Evolutionary conservation across 2,797 vertebrate genomes (phyloP).

Genomic region (Lepidocolaptes lacrymiger): DNA sequence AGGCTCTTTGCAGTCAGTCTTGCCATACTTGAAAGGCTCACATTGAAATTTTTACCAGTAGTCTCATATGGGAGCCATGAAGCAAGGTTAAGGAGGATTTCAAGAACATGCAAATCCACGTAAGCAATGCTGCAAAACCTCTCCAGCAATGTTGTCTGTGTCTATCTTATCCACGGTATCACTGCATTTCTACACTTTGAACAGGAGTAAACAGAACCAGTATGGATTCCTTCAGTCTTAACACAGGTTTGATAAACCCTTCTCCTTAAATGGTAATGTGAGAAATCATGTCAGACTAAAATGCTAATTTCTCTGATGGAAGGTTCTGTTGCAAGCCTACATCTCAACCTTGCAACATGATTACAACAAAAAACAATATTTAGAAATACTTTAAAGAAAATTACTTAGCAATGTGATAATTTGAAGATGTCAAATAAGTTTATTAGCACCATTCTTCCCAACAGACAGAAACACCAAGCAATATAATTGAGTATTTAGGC

Average conservation of each 20-base stretch:
- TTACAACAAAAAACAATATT: background rate
- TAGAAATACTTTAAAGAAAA: background rate
- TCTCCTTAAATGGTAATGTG: background rate
- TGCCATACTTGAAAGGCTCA: conserved; percentile 12
- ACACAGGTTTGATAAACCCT: background rate
- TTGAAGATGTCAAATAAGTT: background rate
- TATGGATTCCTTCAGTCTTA: background rate
- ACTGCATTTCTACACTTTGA: background rate
- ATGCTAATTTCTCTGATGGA: background rate
- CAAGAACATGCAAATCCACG: background rate
- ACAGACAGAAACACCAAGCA: background rate
- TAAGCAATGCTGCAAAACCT: background rate
- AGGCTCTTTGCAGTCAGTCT: conserved; percentile 1
- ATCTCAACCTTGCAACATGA: background rate
- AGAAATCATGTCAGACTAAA: background rate
- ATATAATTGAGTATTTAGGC: background rate
- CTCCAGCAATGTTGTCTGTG: background rate
- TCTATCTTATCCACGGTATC: background rate
- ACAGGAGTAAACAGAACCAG: background rate
- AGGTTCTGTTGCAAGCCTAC: background rate
- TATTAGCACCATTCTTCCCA: background rate
- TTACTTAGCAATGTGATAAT: background rate
- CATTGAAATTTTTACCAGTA: conserved; percentile 31
- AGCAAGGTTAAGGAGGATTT: conserved; percentile 26
- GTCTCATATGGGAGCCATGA: conserved; percentile 20